A percentile compares a stretch with the other conserved stretches of the same genome.
Evolutionary conservation across 2,113 vertebrate genomes (phyloP).

Genomic region (Syngnathus scovelli): DNA sequence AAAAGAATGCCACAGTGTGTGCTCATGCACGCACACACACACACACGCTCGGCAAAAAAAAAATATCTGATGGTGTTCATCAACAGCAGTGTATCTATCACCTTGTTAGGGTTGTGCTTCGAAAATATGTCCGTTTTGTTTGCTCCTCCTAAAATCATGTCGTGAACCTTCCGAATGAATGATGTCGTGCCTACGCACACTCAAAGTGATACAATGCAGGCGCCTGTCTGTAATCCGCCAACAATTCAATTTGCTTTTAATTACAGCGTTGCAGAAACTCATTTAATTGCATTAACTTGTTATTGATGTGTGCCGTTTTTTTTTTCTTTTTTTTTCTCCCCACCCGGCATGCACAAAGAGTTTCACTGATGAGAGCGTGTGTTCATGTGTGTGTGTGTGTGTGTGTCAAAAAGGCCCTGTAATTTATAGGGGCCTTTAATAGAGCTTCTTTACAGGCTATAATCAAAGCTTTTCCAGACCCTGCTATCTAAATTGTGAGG

Average conservation of each 20-base stretch:
- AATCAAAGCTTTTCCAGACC: conserved; percentile 41
- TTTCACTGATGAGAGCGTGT: conserved; percentile 31
- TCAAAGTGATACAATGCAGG: conserved; percentile 22
- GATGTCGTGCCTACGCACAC: conserved; percentile 18
- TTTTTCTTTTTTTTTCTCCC: not conserved
- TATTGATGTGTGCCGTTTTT: conserved; percentile 10
- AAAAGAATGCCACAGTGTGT: conserved; percentile 72
- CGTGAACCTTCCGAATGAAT: not conserved
- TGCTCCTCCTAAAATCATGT: not conserved
- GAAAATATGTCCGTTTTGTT: not conserved
- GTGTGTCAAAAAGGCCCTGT: conserved; percentile 31
- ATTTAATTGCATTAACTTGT: conserved; percentile 5
- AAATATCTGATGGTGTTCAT: conserved; percentile 59
- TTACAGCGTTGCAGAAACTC: conserved; percentile 11
- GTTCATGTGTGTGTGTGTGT: conserved; percentile 16
- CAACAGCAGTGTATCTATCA: conserved; percentile 34
- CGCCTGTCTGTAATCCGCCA: not conserved
- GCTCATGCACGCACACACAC: conserved; percentile 23
- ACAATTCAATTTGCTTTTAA: conserved; percentile 8
- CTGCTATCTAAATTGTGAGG: conserved; percentile 41
- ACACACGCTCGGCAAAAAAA: conserved; percentile 33
- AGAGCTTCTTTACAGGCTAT: conserved; percentile 40
- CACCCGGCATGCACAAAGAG: conserved; percentile 4
- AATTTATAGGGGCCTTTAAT: conserved; percentile 44
- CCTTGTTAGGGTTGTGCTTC: conserved; percentile 6